Evolutionary conservation across 1,140 invertebrate species (phyloP), one percentile per base, ranked within the genome.

Genomic region (Drosophila neocordata): DNA sequence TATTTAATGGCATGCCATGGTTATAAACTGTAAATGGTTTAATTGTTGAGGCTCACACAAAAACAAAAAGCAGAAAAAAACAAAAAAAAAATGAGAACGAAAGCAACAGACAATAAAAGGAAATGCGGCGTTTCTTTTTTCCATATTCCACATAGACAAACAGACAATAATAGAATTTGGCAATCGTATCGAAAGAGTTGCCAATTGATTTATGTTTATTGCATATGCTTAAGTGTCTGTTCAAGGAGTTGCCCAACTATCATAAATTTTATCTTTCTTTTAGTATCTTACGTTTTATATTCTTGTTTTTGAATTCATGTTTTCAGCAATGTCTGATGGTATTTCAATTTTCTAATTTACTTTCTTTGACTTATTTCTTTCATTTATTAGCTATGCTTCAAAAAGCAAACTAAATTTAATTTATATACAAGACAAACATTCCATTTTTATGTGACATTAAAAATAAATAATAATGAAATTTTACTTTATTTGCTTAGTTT

Each of bases 21-120:
- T 87, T 85, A 85, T 85, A 85, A 85, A 85, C 78, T 85, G 82
- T 73, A 85, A 85, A 85, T 87, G 82, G 74, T 87, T 85, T 85
- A 85, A 85, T 85, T 85, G 82, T 75, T 82, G 8, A 72, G 73
- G 61, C 81, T 66, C 60, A 48, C 41, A 48, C 41, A 41, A 51
- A 52, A 58, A 41, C 1, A 58, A n/a, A 13, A 18, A 13, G 58
- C 4, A 56, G 34, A 56, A 69, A 27, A 58, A 66, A 38, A n/a
- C n/a, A 31, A 55, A 24, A 73, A 77, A 69, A 55, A 41, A 70
- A 73, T 60, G 68, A 13, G 52, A 1, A 55, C 24, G 9, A 15
- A 15, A 55, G 52, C 52, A 34, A 48, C 41, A 48, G 67, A 73
- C 80, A 76, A 76, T 73, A 85, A 73, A 68, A 76, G 15, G 15